A percentile compares a stretch with the other conserved stretches of the same genome.
Conservation (phyloP, 2,797 vertebrate species). For the Anableps anableps region DNA sequence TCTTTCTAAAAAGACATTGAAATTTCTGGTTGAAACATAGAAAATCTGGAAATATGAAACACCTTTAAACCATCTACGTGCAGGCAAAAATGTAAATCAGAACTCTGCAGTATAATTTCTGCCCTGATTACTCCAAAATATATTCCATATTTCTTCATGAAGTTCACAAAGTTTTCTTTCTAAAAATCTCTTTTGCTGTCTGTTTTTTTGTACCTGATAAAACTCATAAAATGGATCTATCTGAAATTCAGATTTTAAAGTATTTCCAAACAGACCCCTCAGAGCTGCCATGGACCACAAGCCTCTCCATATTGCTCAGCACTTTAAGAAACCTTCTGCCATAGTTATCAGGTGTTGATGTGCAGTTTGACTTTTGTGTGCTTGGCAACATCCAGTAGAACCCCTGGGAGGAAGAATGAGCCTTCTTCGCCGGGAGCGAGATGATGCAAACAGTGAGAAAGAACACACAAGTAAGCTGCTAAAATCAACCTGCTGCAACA, state of each 20-base stretch:
- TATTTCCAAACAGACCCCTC: background rate
- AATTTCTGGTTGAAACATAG: background rate
- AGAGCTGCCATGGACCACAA: background rate
- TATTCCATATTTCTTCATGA: background rate
- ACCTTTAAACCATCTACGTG: background rate
- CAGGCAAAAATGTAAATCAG: background rate
- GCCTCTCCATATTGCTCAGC: background rate
- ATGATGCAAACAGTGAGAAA: conserved; percentile 49
- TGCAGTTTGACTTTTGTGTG: conserved; percentile 14
- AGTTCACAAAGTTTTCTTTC: background rate
- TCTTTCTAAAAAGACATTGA: background rate
- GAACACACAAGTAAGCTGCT: conserved; percentile 12
- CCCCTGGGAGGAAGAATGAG: background rate
- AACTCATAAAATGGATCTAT: background rate
- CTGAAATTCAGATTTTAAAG: background rate
- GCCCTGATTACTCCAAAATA: background rate
- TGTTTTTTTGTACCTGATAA: background rate
- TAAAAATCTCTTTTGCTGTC: background rate
- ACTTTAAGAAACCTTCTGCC: background rate
- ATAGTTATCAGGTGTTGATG: background rate
- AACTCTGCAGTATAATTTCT: background rate
- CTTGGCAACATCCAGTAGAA: conserved; percentile 21
- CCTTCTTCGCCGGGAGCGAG: background rate
- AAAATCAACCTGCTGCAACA: background rate
- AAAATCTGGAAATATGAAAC: background rate